Evolutionary conservation across 2,888 invertebrate genomes (phyloP).

Genomic region (Dicranocentrus wangi): DNA sequence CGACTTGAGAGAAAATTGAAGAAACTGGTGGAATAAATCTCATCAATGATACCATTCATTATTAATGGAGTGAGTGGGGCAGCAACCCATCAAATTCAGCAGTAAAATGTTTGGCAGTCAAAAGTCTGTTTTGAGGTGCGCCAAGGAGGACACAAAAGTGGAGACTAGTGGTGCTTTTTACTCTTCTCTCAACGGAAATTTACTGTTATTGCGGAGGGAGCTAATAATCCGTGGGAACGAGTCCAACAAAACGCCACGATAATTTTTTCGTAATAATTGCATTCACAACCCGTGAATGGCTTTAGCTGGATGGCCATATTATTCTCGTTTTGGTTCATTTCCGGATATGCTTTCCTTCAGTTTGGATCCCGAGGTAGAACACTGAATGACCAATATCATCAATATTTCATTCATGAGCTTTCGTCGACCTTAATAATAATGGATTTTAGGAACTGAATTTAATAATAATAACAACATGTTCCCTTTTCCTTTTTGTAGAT

Average conservation of each 20-base stretch:
- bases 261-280: not conserved
- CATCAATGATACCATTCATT: too few species aligned
- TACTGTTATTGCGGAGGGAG: not conserved
- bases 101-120: conserved; percentile 12
- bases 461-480: not conserved
- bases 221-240: conserved; percentile 5
- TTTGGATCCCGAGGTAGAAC: conserved; percentile 68
- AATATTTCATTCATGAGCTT: not conserved
- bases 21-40: too few species aligned
- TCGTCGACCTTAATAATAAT: not conserved
- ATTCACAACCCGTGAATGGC: conserved; percentile 14
- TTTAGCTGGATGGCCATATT: conserved; percentile 10
- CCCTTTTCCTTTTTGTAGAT: conserved; percentile 28
- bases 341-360: conserved; percentile 68
- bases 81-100: too few species aligned
- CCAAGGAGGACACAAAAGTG: not conserved
- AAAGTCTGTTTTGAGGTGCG: not conserved
- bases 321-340: conserved; percentile 46
- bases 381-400: not conserved
- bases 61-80: too few species aligned
- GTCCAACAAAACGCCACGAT: not conserved
- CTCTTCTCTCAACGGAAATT: not conserved
- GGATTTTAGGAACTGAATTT: conserved; percentile 1
- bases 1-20: too few species aligned
- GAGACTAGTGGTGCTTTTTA: not conserved